Base-by-base conservation (phyloP, 1,140 invertebrate genomes). In the Cydia fagiglandana region DNA sequence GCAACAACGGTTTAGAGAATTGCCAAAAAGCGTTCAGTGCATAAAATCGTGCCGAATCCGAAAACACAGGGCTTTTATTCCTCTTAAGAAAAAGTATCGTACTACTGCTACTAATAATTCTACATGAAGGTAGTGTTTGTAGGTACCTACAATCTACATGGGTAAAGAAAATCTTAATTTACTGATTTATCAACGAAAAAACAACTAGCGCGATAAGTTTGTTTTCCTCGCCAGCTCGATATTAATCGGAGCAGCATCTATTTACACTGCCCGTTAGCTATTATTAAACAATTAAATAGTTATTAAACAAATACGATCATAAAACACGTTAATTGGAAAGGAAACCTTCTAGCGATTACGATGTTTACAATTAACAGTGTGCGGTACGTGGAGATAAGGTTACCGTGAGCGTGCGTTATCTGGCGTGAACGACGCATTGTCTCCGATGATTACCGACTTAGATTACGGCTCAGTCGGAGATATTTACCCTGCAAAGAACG, bases 401-500 rank as follows among this genome's bases (percentile, higher is more conserved):
- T 41, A 38, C 30, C 30, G 66, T 17, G 66, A 38, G 64, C 64
- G 64, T 38, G 66, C 34, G 66, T 70, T 70, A 70, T 70, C 66
- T 61, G 66, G 30, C 66, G 66, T 41, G n/a, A 70, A 15, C 66
- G 66, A 34, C 66, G 30, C 30, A 38, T 70, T 70, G 66, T 70
- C 66, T 34, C 64, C 66, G 66, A 70, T 41, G 66, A 70, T 66
- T 66, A 38, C 64, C 28, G 30, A 38, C 34, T 38, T 41, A 38
- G 34, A 38, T 70, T 70, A 70, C 66, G 66, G 30, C 28, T 68
- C 66, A 70, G 34, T 24, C 13, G 66, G 66, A n/a, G 66, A 70
- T 70, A 70, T 70, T 70, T 70, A 70, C 66, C 34, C 34, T 70
- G 66, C 66, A 70, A 70, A 70, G 66, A 70, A 70, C 66, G 30